Evolutionary conservation across 2,113 vertebrate species (phyloP).

Genomic region (Cephalopholis sonnerati): DNA sequence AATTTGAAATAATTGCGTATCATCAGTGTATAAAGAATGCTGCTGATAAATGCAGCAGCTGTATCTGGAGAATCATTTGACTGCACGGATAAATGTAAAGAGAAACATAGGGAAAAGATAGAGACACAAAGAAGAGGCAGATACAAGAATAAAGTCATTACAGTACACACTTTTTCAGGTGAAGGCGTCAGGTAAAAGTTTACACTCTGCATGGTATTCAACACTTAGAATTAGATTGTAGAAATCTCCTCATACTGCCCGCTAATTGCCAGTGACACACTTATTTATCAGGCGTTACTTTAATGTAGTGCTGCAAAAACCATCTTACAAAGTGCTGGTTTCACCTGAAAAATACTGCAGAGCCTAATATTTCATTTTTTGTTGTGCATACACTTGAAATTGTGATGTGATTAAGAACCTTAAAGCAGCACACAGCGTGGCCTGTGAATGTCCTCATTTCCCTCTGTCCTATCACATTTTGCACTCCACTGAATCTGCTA

Average conservation of each 20-base stretch:
- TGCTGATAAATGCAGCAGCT: not conserved
- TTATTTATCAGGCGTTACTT: not conserved
- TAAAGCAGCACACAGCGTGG: not conserved
- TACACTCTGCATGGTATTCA: not conserved
- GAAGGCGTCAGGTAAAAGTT: not conserved
- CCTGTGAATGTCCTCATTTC: slow-evolving; percentile 34
- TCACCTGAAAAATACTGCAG: slow-evolving; percentile 22
- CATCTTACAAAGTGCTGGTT: slow-evolving; percentile 13
- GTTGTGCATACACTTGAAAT: slow-evolving; percentile 42
- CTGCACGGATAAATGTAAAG: not conserved
- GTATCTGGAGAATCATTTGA: not conserved
- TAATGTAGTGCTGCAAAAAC: not conserved
- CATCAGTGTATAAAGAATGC: not conserved
- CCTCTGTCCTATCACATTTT: slow-evolving; percentile 22
- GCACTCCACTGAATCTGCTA: slow-evolving; percentile 19
- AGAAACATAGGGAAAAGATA: not conserved
- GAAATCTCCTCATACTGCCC: not conserved
- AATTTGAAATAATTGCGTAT: not conserved
- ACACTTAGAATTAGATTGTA: not conserved
- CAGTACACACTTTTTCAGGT: not conserved
- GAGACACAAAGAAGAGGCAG: not conserved
- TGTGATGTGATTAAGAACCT: slow-evolving; percentile 58
- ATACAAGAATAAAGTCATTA: not conserved
- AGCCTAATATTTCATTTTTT: slow-evolving; percentile 16
- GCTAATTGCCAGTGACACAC: not conserved